phyloP scores from a whole-genome alignment of 2,888 invertebrate species.

The Coelinius sp. region DNA sequence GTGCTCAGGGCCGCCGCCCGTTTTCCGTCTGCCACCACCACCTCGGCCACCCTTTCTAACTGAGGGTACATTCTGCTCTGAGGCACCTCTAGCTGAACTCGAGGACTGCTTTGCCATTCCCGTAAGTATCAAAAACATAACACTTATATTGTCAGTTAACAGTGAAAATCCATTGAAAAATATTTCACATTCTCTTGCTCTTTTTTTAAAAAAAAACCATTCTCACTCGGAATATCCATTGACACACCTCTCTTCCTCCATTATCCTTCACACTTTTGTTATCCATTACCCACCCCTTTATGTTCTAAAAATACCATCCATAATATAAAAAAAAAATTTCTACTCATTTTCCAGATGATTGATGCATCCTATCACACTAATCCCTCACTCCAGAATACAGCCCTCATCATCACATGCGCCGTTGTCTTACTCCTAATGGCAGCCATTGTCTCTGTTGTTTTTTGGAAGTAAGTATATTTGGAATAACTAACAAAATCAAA shows the following conservation, averaged over 20 bases:
- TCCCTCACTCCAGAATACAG: constrained; percentile 87
- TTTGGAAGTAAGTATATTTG: constrained; percentile 91
- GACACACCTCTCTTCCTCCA: not conserved
- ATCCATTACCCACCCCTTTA: not conserved
- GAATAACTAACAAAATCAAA: no score
- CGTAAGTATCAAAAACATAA: constrained; percentile 73
- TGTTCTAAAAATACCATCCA: not conserved
- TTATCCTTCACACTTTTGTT: not conserved
- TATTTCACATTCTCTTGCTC: not conserved
- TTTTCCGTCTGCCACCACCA: constrained; percentile 82
- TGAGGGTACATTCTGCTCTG: constrained; percentile 79
- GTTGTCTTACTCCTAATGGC: constrained; percentile 83
- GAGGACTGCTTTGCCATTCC: constrained; percentile 85
- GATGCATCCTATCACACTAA: constrained; percentile 90
- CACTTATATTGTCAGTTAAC: not conserved
- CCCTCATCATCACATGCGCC: constrained; percentile 87
- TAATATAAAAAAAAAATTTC: no score
- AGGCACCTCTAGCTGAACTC: constrained; percentile 79
- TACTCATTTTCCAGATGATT: constrained; percentile 81
- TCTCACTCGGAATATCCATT: constrained; percentile 2
- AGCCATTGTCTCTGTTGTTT: constrained; percentile 84
- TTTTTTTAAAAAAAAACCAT: no score
- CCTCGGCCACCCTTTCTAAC: constrained; percentile 81
- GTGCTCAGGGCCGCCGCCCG: constrained; percentile 82
- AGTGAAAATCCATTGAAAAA: constrained; percentile 4